Conservation (phyloP, 2,888 invertebrate genomes). For the Sisyra nigra region DNA sequence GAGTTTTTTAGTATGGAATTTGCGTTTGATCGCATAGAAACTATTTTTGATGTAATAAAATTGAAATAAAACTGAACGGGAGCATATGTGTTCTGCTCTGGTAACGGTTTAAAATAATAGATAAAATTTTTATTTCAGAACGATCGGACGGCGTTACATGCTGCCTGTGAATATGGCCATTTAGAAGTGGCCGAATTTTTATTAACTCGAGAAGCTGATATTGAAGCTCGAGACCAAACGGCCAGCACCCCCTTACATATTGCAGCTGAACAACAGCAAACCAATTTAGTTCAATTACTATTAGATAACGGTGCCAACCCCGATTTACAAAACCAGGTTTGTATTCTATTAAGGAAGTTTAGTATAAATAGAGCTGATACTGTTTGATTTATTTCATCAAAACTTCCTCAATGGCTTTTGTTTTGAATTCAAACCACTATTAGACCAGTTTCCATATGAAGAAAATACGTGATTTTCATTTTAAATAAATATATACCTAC, state of each 20-base stretch:
- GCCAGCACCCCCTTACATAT: slow-evolving; percentile 62
- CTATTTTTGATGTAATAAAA: no score
- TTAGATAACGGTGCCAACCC: slow-evolving; percentile 49
- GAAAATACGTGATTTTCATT: no score
- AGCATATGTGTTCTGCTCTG: no score
- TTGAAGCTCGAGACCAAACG: slow-evolving; percentile 51
- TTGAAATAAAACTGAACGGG: no score
- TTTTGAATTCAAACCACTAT: no score
- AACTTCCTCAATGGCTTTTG: no score
- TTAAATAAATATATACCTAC: no score
- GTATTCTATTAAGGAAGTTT: slow-evolving; percentile 9
- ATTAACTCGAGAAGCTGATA: slow-evolving; percentile 39
- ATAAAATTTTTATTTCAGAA: slow-evolving; percentile 25
- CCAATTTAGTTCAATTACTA: slow-evolving; percentile 51
- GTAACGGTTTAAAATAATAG: neutral
- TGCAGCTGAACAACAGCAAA: slow-evolving; percentile 59
- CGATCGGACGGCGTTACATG: slow-evolving; percentile 49
- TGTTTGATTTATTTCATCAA: no score
- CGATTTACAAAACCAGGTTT: slow-evolving; percentile 34
- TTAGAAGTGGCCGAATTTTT: slow-evolving; percentile 39
- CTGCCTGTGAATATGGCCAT: slow-evolving; percentile 53
- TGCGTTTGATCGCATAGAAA: no score
- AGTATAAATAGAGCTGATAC: neutral
- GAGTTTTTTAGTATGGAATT: no score
- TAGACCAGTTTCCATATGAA: no score